Conservation (phyloP, 92 coral and sea anemone genomes). For the Epizoanthus scotinus region DNA sequence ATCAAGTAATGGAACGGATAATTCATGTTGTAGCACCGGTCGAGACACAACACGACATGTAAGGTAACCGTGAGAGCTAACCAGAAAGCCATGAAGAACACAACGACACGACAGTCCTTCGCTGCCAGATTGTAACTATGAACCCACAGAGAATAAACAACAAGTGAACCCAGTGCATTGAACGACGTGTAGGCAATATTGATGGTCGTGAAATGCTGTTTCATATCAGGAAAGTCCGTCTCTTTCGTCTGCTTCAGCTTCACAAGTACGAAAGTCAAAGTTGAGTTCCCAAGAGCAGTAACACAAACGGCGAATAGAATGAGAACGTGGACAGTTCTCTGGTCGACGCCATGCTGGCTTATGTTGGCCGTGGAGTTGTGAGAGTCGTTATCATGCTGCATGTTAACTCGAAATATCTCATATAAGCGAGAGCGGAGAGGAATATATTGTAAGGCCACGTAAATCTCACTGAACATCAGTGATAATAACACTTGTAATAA, state of each 20-base stretch:
- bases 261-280: conserved; percentile 13
- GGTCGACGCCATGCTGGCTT: background rate
- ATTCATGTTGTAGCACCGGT: conserved; percentile 19
- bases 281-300: background rate
- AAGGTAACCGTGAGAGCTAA: background rate
- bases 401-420: background rate
- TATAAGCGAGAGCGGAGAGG: no score
- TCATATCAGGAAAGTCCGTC: conserved; percentile 32
- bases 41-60: conserved; percentile 15
- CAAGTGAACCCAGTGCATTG: conserved; percentile 10
- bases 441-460: no score
- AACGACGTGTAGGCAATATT: conserved; percentile 8
- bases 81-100: conserved; percentile 17
- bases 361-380: background rate
- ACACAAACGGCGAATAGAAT: background rate
- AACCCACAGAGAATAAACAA: conserved; percentile 20
- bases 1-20: conserved; percentile 30
- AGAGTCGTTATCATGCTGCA: background rate
- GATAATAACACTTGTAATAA: no score
- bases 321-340: background rate
- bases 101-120: background rate
- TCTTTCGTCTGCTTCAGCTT: conserved; percentile 36
- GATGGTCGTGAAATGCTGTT: conserved; percentile 12
- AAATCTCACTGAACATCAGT: no score
- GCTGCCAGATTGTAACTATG: background rate